Base-by-base conservation (phyloP, 92 coral and sea anemone species). In the Siderastrea siderea region DNA sequence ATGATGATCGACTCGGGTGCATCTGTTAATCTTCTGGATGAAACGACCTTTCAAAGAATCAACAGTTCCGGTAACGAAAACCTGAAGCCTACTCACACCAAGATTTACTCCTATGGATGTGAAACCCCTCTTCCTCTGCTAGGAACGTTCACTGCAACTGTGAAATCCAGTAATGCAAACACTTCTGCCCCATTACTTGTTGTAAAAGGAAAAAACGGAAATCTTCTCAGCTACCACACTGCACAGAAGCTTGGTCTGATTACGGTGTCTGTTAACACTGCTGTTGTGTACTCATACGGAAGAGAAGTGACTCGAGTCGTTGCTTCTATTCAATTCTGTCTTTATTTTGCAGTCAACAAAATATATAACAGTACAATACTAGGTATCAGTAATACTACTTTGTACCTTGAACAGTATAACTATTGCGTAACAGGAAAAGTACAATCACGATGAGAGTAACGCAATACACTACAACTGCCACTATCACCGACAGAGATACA, bases 161-260 rank as follows among this genome's bases (percentile, higher is more conserved):
- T 91, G 45, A 81, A 59, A 79, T 70, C 86, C 80, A 91, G 83
- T 83, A 54, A 74, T 57, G 72, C 79, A 55, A 93, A 77, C 65
- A 61, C 44, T 53, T 47, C 68, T 52, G 75, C 95, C 65, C 88
- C 68, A 43, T 79, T 93, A 49, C 92, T 78, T 78, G 93, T 89
- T 79, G 82, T 85, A 4, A 86, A 93, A 72, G 93, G 93, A 7
- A 78, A 63, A n/a, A 83, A 77, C 4, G 93, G 91, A 47, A 93
- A 89, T 75, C 93, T 93, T 7, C 85, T 85, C 82, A 87, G 96
- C 73, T 79, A 71, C 71, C 60, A 81, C 82, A 93, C 95, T 50
- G 93, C 93, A 55, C 83, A 87, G 60, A 58, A 79, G 63, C 90
- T 91, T 43, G 91, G 85, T 3, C 62, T 94, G n/a, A 60, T 91